phyloP scores from a whole-genome alignment of 2,888 invertebrate species.

The Drosophila mimetica region DNA sequence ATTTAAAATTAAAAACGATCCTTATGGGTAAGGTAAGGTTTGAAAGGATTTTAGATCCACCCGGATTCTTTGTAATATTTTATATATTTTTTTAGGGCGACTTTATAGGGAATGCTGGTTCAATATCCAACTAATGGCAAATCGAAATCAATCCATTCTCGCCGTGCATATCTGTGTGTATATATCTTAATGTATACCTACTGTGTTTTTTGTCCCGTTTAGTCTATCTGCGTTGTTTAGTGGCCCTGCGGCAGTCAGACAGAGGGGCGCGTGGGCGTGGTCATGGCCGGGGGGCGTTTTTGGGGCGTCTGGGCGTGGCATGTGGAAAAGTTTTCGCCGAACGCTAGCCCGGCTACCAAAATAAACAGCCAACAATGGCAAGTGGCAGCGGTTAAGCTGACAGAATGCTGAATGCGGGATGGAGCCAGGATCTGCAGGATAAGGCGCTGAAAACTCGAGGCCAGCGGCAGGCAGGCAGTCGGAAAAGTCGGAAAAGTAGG shows the following conservation, averaged over 20 bases:
- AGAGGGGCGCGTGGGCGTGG: conserved; percentile 8
- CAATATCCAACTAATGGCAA: too few relatives aligned
- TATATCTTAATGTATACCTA: conserved; percentile 19
- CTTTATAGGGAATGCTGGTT: too few relatives aligned
- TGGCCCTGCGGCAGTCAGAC: conserved; percentile 42
- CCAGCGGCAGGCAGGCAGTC: conserved; percentile 60
- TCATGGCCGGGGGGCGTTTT: not conserved
- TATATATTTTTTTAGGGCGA: too few relatives aligned
- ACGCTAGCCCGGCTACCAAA: conserved; percentile 45
- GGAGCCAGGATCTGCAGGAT: conserved; percentile 55
- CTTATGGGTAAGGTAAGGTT: too few relatives aligned
- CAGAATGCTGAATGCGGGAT: conserved; percentile 47
- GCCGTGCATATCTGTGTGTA: conserved; percentile 13
- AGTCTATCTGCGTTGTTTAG: conserved; percentile 64
- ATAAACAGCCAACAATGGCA: conserved; percentile 75
- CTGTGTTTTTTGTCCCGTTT: conserved; percentile 21
- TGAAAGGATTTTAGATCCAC: too few relatives aligned
- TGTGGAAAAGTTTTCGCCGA: conserved; percentile 58
- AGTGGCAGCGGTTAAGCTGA: conserved; percentile 76
- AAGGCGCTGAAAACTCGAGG: conserved; percentile 71
- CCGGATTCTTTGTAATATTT: too few relatives aligned
- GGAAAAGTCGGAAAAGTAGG: conserved; percentile 46
- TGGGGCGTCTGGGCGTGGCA: conserved; percentile 57
- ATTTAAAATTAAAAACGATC: too few relatives aligned
- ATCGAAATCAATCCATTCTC: too few relatives aligned